Evolutionary conservation across 2,888 invertebrate genomes (phyloP).

Genomic region (Actias luna): DNA sequence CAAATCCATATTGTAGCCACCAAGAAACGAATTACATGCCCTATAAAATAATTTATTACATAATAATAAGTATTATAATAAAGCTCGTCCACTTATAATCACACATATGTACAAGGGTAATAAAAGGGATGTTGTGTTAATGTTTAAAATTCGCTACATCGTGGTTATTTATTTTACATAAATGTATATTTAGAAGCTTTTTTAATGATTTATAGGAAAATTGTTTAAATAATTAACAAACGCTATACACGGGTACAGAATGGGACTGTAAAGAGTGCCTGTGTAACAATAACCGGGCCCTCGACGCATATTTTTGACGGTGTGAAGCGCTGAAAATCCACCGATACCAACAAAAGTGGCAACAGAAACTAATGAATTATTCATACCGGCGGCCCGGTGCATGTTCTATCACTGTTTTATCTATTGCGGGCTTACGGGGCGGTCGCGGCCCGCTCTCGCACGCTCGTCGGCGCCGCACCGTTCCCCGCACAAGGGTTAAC

Average conservation of each 20-base stretch:
- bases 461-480: conserved; percentile 39
- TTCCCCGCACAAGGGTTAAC: conserved; percentile 70
- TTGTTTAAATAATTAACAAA: conserved; percentile 43
- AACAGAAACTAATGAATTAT: conserved; percentile 82
- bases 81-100: too few relatives aligned
- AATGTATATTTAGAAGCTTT: too few relatives aligned
- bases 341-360: conserved; percentile 81
- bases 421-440: conserved; percentile 75
- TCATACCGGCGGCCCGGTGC: conserved; percentile 80
- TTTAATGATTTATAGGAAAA: too few relatives aligned
- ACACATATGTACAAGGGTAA: too few relatives aligned
- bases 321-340: conserved; percentile 79
- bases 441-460: conserved; percentile 48
- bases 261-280: conserved; percentile 57
- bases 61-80: too few relatives aligned
- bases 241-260: conserved; percentile 38
- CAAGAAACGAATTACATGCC: too few relatives aligned
- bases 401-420: conserved; percentile 83
- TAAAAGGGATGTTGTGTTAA: too few relatives aligned
- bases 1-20: too few relatives aligned
- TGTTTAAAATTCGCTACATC: too few relatives aligned
- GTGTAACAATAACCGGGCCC: conserved; percentile 72
- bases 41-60: too few relatives aligned
- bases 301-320: conserved; percentile 77
- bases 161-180: too few relatives aligned